Evolutionary conservation across 2,888 invertebrate genomes (phyloP).

Genomic region (Dryadula phaetusa): DNA sequence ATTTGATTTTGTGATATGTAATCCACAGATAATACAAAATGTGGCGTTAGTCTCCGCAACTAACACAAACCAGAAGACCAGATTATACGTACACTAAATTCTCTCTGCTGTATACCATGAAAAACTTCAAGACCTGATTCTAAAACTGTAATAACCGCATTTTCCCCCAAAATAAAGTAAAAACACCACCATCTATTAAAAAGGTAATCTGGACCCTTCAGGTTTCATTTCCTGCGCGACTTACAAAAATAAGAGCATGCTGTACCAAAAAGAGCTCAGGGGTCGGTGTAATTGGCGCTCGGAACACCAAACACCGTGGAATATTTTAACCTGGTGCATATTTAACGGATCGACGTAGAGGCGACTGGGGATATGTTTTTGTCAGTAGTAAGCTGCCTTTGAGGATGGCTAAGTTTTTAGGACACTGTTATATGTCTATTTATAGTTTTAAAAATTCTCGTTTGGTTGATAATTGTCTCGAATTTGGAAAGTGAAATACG

Average conservation of each 20-base stretch:
- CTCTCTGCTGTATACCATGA: no score
- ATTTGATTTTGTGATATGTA: no score
- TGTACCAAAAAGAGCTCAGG: constrained; percentile 19
- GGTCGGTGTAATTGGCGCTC: constrained; percentile 20
- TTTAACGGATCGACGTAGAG: constrained; percentile 35
- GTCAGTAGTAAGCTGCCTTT: neutral
- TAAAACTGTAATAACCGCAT: no score
- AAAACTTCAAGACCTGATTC: no score
- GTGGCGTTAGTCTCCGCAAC: no score
- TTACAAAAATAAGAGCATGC: constrained; percentile 32
- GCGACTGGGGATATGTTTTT: neutral
- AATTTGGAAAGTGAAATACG: no score
- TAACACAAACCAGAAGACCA: no score
- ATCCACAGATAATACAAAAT: no score
- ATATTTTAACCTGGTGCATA: constrained; percentile 56
- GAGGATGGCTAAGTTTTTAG: neutral
- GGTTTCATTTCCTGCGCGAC: constrained; percentile 40
- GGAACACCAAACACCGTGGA: constrained; percentile 41
- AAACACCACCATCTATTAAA: neutral
- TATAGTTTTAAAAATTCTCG: neutral
- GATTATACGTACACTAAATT: no score
- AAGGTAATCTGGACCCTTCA: constrained; percentile 14
- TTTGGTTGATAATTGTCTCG: no score
- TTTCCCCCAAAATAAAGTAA: neutral
- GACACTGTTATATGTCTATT: neutral